Conservation (phyloP, 2,888 invertebrate genomes). For the Hoplodrina ambigua region DNA sequence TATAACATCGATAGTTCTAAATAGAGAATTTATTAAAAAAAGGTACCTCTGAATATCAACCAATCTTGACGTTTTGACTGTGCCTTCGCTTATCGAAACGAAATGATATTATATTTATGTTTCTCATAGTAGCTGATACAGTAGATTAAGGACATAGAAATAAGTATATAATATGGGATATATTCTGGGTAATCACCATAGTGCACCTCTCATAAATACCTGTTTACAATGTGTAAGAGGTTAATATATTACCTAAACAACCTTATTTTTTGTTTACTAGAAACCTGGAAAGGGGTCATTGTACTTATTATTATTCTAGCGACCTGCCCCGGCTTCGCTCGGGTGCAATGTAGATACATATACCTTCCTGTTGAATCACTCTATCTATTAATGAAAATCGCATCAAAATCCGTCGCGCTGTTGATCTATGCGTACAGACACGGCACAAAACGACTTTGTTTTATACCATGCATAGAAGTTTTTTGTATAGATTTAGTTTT, state of each 20-base stretch:
- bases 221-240: slow-evolving; percentile 11
- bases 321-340: no score
- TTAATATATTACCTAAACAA: neutral
- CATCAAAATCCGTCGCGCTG: no score
- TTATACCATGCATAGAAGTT: no score
- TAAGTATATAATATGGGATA: neutral
- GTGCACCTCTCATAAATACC: slow-evolving; percentile 4
- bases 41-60: neutral
- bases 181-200: slow-evolving; percentile 27
- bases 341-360: no score
- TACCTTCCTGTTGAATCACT: no score
- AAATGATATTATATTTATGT: slow-evolving; percentile 41
- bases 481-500: no score
- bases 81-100: slow-evolving; percentile 1
- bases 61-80: slow-evolving; percentile 14
- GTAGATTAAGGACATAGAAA: slow-evolving; percentile 9
- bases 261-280: no score
- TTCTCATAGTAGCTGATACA: slow-evolving; percentile 24
- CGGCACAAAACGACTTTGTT: no score
- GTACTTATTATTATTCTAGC: no score
- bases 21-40: neutral
- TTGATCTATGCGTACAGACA: no score
- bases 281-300: no score
- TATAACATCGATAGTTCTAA: neutral
- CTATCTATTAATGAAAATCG: no score